A percentile compares a stretch with the other conserved stretches of the same genome.
Conservation (phyloP, 2,888 invertebrate species). For the Platycnemis pennipes region DNA sequence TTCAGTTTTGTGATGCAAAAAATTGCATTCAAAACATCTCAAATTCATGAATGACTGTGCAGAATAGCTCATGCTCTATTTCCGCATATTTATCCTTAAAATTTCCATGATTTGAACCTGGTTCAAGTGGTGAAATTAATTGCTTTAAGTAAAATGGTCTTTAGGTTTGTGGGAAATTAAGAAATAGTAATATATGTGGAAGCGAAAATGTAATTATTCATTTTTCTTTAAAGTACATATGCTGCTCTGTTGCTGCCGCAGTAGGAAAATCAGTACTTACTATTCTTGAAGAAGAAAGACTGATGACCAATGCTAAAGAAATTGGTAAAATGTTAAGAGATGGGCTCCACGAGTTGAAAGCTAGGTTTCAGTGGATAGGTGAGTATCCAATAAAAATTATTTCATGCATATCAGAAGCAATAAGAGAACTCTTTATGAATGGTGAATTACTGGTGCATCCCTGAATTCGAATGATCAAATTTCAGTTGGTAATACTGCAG, state of each 20-base stretch:
- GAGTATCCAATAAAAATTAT: slow-evolving; percentile 37
- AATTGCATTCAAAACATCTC: no score
- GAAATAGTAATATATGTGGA: neutral
- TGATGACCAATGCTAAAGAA: slow-evolving; percentile 78
- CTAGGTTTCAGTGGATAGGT: slow-evolving; percentile 77
- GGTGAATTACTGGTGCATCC: no score
- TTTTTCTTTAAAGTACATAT: slow-evolving; percentile 77
- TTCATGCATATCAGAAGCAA: neutral
- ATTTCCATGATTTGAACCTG: no score
- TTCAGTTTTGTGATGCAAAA: no score
- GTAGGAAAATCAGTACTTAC: slow-evolving; percentile 82
- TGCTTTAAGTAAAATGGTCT: no score
- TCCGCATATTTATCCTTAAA: no score
- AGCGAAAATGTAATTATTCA: neutral
- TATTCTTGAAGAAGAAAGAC: slow-evolving; percentile 79
- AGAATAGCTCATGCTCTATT: no score
- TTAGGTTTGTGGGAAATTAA: neutral
- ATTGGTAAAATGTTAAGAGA: slow-evolving; percentile 80
- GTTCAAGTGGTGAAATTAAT: no score
- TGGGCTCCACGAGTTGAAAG: slow-evolving; percentile 77
- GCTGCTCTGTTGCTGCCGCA: slow-evolving; percentile 81
- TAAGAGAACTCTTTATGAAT: no score
- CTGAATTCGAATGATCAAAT: no score
- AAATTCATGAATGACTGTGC: no score
- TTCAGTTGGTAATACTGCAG: no score